A percentile compares a stretch with the other conserved stretches of the same genome.
Evolutionary conservation across 2,797 vertebrate genomes (phyloP).

Genomic region (Enteromius unitaeniatus): DNA sequence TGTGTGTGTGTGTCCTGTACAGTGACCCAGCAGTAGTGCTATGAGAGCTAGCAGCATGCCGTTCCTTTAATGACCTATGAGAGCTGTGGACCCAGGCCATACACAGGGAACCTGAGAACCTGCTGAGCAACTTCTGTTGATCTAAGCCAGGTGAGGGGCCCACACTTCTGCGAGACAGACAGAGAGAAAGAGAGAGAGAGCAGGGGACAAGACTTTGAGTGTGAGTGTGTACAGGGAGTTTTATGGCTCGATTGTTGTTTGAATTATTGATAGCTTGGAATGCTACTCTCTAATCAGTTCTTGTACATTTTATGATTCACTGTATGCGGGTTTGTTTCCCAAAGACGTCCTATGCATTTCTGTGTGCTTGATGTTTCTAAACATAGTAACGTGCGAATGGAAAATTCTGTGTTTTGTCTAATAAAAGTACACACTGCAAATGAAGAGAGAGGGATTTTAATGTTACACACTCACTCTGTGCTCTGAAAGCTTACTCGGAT

Average conservation of each 20-base stretch:
- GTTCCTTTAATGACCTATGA: conserved; percentile 61
- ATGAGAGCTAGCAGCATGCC: conserved; percentile 56
- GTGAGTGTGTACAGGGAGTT: conserved; percentile 19
- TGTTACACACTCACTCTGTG: not conserved
- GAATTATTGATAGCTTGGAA: conserved; percentile 39
- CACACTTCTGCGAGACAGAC: conserved; percentile 30
- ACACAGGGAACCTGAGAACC: conserved; percentile 59
- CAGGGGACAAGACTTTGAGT: not conserved
- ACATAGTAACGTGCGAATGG: not conserved
- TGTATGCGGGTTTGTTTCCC: not conserved
- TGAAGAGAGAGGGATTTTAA: not conserved
- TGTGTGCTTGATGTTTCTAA: not conserved
- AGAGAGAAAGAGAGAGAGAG: conserved; percentile 17
- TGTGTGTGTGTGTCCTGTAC: conserved; percentile 25
- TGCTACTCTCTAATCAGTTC: conserved; percentile 29
- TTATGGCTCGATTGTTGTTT: conserved; percentile 29
- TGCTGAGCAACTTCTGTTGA: conserved; percentile 63
- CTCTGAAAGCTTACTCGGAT: conserved; percentile 34
- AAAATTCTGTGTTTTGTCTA: not conserved
- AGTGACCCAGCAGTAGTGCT: conserved; percentile 49
- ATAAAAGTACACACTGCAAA: not conserved
- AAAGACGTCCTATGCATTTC: not conserved
- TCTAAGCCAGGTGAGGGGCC: conserved; percentile 58
- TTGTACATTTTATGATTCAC: conserved; percentile 29
- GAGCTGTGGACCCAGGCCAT: conserved; percentile 56